Evolutionary conservation across 2,888 invertebrate genomes (phyloP).

Genomic region (Spialia ferax): DNA sequence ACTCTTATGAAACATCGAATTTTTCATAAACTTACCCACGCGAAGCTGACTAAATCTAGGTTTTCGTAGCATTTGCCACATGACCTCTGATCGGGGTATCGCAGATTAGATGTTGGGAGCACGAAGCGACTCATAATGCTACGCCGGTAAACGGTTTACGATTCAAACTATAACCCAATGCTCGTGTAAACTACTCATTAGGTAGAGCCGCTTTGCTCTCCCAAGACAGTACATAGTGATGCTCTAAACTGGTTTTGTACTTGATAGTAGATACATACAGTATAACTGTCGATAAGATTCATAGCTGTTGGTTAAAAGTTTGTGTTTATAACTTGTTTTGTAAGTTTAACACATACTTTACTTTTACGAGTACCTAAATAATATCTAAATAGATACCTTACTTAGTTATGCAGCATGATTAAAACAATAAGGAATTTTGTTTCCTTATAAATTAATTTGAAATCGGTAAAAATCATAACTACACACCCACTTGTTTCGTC

Average conservation of each 20-base stretch:
- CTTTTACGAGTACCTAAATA: too few species aligned
- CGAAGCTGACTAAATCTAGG: slow-evolving; percentile 2
- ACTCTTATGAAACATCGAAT: not conserved
- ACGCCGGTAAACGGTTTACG: slow-evolving; percentile 29
- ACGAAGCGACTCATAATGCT: slow-evolving; percentile 29
- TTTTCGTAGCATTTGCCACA: slow-evolving; percentile 23
- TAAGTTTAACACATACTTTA: too few species aligned
- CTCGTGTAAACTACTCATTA: slow-evolving; percentile 12
- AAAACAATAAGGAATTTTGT: too few species aligned
- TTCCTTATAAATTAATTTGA: too few species aligned
- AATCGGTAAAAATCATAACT: too few species aligned
- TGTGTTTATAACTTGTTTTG: too few species aligned
- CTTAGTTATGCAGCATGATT: too few species aligned
- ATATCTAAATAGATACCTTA: too few species aligned
- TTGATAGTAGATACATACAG: not conserved
- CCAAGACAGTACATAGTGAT: not conserved
- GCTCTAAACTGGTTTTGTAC: not conserved
- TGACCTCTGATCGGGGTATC: slow-evolving; percentile 31
- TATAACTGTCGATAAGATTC: too few species aligned
- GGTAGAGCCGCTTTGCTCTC: not conserved
- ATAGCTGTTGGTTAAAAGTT: too few species aligned
- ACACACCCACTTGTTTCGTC: too few species aligned
- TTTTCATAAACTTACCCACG: not conserved
- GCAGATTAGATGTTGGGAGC: slow-evolving; percentile 37
- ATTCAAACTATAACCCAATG: slow-evolving; percentile 28